phyloP scores from a whole-genome alignment of 2,113 vertebrate species.

The Tyto alba region DNA sequence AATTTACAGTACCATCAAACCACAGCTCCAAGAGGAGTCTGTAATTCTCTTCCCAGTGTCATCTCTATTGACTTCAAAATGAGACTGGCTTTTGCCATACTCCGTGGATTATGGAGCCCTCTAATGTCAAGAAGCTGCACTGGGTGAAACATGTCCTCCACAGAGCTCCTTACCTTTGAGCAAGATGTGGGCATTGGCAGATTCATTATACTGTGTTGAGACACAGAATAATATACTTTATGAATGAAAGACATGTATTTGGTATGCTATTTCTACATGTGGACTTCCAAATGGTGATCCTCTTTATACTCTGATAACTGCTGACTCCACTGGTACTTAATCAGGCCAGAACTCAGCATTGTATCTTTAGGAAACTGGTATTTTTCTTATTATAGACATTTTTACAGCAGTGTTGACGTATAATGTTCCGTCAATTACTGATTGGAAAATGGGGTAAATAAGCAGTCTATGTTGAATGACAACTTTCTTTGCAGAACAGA shows the following conservation, averaged over 20 bases:
- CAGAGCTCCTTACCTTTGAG: background rate
- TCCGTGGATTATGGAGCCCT: conserved; percentile 56
- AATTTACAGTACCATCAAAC: background rate
- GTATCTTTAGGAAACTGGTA: background rate
- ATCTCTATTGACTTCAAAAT: background rate
- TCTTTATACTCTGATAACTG: background rate
- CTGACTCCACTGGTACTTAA: background rate
- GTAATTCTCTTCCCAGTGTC: background rate
- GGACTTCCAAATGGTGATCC: background rate
- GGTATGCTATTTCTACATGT: background rate
- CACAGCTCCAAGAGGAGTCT: background rate
- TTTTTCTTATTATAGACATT: background rate
- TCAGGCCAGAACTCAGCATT: background rate
- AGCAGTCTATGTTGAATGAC: background rate
- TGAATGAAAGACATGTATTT: background rate
- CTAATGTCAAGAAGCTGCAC: conserved; percentile 55
- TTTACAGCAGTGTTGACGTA: background rate
- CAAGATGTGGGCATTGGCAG: background rate
- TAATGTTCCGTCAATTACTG: background rate
- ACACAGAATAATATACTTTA: background rate
- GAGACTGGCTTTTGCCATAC: background rate
- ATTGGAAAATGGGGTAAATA: background rate
- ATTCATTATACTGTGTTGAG: background rate
- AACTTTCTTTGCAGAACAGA: background rate
- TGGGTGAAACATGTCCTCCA: background rate